Conservation (phyloP, 2,888 invertebrate species). For the Helobdella robusta region DNA sequence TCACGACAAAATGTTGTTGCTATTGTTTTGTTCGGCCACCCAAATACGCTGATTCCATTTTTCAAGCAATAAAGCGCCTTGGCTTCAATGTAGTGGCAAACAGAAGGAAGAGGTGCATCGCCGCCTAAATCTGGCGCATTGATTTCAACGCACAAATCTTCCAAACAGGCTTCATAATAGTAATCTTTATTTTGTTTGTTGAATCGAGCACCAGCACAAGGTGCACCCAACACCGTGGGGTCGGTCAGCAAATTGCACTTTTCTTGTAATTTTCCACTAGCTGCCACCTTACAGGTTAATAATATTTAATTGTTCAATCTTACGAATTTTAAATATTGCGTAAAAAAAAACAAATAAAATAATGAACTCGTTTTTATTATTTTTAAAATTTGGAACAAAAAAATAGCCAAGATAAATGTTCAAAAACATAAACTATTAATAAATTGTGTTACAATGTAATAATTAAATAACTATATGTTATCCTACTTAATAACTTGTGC, state of each 20-base stretch:
- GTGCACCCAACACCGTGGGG: background rate
- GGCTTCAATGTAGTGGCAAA: slow-evolving; percentile 11
- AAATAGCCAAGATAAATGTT: background rate
- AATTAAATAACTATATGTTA: background rate
- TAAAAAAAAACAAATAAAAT: background rate
- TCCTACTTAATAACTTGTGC: background rate
- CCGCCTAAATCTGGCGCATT: slow-evolving; percentile 18
- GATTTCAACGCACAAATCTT: slow-evolving; percentile 20
- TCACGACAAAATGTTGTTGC: slow-evolving; percentile 15
- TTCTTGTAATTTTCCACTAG: slow-evolving; percentile 4
- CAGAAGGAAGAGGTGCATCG: slow-evolving; percentile 19
- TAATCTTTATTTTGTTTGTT: too few species aligned
- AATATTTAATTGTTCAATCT: background rate
- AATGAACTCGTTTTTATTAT: background rate
- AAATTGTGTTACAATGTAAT: background rate
- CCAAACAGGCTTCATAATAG: slow-evolving; percentile 11
- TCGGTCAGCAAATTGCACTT: slow-evolving; percentile 9
- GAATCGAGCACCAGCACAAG: too few species aligned
- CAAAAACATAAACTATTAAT: background rate
- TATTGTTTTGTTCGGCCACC: slow-evolving; percentile 10
- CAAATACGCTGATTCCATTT: slow-evolving; percentile 6
- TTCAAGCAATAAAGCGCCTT: slow-evolving; percentile 18
- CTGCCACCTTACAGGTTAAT: slow-evolving; percentile 12
- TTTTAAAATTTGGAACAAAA: background rate
- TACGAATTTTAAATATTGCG: background rate